A percentile compares a stretch with the other conserved stretches of the same genome.
Evolutionary conservation across 2,113 vertebrate genomes (phyloP).

Genomic region (Alectura lathami): DNA sequence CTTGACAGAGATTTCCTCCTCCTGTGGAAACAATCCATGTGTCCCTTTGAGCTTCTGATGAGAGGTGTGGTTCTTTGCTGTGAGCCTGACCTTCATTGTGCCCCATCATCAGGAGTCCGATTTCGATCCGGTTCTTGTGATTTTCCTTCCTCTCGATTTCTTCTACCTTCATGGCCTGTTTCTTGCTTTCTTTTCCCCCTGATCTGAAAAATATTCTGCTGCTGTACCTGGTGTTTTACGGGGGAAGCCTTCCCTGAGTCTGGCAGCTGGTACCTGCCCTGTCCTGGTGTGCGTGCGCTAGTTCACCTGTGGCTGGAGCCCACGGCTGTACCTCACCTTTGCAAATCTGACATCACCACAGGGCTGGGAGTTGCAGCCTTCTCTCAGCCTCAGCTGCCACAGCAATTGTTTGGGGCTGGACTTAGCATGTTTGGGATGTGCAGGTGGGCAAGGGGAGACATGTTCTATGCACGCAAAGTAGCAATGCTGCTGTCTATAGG

Average conservation of each 20-base stretch:
- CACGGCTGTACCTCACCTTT: not conserved
- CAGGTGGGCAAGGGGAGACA: not conserved
- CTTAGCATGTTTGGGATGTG: not conserved
- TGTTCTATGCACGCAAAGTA: not conserved
- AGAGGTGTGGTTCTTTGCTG: not conserved
- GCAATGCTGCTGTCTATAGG: not conserved
- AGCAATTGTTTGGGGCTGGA: not conserved
- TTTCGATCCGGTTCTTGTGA: not conserved
- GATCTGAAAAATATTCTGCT: not conserved
- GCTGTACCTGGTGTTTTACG: not conserved
- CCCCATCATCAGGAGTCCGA: fast-evolving
- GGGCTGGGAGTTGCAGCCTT: not conserved
- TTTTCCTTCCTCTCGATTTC: not conserved
- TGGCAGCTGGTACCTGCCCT: not conserved
- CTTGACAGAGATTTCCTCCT: not conserved
- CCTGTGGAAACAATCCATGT: not conserved
- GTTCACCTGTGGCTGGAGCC: not conserved
- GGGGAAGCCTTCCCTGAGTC: not conserved
- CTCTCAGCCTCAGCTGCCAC: not conserved
- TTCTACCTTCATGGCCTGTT: not conserved
- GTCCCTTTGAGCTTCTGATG: not conserved
- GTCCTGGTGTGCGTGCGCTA: not conserved
- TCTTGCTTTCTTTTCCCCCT: not conserved
- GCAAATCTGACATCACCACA: not conserved
- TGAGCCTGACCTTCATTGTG: fast-evolving